Percentiles rank a stretch among this genome's conserved stretches.
Evolutionary conservation across 2,888 invertebrate species (phyloP).

Genomic region (Macrophya alboannulata): DNA sequence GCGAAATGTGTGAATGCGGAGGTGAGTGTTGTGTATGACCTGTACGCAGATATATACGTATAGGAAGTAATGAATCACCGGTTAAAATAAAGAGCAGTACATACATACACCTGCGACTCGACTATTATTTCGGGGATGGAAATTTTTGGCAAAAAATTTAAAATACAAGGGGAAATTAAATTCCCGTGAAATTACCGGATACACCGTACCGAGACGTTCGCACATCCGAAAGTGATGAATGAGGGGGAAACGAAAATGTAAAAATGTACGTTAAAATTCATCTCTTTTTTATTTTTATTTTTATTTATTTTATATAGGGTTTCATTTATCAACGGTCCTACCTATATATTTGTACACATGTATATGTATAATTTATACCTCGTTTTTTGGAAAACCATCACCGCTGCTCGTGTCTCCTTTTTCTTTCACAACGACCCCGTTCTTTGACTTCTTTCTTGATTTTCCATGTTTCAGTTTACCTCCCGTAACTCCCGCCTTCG

Average conservation of each 20-base stretch:
- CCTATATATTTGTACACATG: neutral
- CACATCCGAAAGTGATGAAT: neutral
- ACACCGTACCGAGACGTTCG: neutral
- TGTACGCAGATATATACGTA: neutral
- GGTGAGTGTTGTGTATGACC: neutral
- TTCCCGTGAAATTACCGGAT: neutral
- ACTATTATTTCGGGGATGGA: neutral
- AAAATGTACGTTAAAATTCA: neutral
- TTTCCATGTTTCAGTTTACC: constrained; percentile 73
- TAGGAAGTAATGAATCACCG: neutral
- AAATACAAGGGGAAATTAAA: neutral
- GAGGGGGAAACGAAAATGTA: neutral
- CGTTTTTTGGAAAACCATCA: constrained; percentile 62
- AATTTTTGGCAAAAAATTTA: neutral
- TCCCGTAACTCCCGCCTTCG: constrained; percentile 64
- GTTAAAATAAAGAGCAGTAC: neutral
- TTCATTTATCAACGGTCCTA: neutral
- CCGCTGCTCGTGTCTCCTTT: constrained; percentile 34
- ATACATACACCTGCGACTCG: neutral
- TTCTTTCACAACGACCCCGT: constrained; percentile 71
- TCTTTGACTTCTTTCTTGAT: constrained; percentile 73
- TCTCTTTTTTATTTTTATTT: neutral
- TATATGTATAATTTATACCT: constrained; percentile 68
- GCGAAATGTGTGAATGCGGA: neutral
- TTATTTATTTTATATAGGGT: neutral